phyloP scores from a whole-genome alignment of 2,888 invertebrate species.

The Eretmocerus hayati region DNA sequence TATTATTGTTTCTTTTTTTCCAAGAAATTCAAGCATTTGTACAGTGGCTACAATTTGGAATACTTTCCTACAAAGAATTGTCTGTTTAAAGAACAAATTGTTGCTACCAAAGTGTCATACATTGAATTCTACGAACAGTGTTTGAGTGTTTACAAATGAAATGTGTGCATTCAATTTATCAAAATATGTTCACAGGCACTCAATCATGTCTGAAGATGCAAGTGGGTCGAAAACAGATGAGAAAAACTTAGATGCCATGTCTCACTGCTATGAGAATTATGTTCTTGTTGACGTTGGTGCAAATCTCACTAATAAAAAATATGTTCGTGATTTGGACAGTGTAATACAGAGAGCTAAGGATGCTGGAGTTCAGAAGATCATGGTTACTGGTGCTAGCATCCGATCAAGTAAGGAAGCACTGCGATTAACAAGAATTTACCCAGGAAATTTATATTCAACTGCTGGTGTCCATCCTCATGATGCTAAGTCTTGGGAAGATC shows the following conservation, averaged over 20 bases:
- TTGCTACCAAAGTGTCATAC: no score
- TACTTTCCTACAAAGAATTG: no score
- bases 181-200: slow-evolving; percentile 10
- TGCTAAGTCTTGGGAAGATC: slow-evolving; percentile 77
- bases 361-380: slow-evolving; percentile 89
- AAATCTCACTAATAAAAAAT: slow-evolving; percentile 90
- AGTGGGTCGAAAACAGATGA: slow-evolving; percentile 32
- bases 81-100: no score
- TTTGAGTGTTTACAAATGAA: no score
- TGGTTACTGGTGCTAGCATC: slow-evolving; percentile 87
- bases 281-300: slow-evolving; percentile 88
- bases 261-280: slow-evolving; percentile 83
- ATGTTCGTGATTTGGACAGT: slow-evolving; percentile 83
- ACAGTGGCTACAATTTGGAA: no score
- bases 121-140: no score
- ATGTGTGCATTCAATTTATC: background rate
- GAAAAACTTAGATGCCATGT: slow-evolving; percentile 49
- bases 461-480: slow-evolving; percentile 92
- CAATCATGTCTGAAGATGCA: slow-evolving; percentile 37
- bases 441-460: slow-evolving; percentile 83
- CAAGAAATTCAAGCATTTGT: no score
- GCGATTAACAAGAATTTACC: slow-evolving; percentile 80
- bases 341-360: slow-evolving; percentile 88
- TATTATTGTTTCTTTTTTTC: no score
- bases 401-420: slow-evolving; percentile 86